phyloP scores from a whole-genome alignment of 2,113 vertebrate genomes.

The Catharus bicknelli region DNA sequence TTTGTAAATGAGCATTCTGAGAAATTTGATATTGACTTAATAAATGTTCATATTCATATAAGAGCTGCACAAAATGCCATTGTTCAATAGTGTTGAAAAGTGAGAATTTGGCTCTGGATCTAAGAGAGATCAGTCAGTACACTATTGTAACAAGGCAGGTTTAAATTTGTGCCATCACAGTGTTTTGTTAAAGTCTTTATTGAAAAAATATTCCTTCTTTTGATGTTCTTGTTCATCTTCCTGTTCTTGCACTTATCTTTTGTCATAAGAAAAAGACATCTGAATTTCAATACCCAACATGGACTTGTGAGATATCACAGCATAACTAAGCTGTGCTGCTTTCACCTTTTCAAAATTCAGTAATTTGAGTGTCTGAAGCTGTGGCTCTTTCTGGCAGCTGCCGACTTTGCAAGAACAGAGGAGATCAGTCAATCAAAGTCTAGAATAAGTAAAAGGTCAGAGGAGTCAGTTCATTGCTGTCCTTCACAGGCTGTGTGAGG shows the following conservation, averaged over 20 bases:
- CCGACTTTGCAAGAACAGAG: neutral
- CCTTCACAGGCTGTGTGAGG: conserved; percentile 10
- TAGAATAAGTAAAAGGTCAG: conserved; percentile 39
- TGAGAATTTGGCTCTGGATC: neutral
- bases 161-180: neutral
- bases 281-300: conserved; percentile 1
- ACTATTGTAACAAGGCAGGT: neutral
- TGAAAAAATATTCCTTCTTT: neutral
- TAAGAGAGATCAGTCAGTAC: neutral
- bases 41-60: neutral
- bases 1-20: neutral
- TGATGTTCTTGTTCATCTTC: neutral
- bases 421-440: conserved; percentile 29
- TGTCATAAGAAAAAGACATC: neutral
- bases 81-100: neutral
- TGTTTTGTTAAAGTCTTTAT: neutral
- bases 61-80: neutral
- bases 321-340: neutral
- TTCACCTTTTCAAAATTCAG: conserved; percentile 50
- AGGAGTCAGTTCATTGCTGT: neutral
- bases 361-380: neutral
- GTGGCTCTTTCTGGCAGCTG: conserved; percentile 14
- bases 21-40: neutral
- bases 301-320: neutral
- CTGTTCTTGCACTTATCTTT: neutral